Percentiles rank a stretch among this genome's conserved stretches.
phyloP scores from a whole-genome alignment of 2,113 vertebrate species.

The Chiloscyllium plagiosum region DNA sequence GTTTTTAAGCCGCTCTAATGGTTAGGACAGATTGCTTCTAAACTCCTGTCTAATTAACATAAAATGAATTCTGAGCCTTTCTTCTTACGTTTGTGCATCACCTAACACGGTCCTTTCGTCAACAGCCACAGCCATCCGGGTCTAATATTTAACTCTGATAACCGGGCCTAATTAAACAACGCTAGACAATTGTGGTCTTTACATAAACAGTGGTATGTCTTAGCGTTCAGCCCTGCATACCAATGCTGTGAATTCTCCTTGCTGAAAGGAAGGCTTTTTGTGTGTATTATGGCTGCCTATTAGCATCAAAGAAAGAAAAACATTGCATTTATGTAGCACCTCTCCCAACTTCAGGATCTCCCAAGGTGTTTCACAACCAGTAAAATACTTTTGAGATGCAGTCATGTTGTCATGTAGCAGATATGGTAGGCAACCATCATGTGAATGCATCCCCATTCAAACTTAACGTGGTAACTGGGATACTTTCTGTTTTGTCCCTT shows the following conservation, averaged over 20 bases:
- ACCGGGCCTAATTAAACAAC: neutral
- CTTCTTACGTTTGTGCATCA: neutral
- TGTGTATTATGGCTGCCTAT: neutral
- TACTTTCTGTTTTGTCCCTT: neutral
- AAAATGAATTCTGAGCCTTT: neutral
- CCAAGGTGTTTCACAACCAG: neutral
- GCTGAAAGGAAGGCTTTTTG: no score
- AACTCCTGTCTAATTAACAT: neutral
- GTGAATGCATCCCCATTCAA: neutral
- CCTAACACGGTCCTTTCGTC: neutral
- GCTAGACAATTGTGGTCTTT: neutral
- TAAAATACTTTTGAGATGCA: neutral
- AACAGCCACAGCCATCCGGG: neutral
- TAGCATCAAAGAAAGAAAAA: neutral
- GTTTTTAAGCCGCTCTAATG: neutral
- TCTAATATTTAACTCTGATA: conserved; percentile 30
- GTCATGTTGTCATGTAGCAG: neutral
- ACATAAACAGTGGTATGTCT: neutral
- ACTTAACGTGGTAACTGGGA: neutral
- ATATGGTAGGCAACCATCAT: neutral
- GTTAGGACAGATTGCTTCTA: neutral
- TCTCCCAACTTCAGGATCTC: neutral
- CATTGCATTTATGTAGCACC: neutral
- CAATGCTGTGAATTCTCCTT: neutral
- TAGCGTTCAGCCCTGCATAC: neutral